phyloP scores from a whole-genome alignment of 1,140 invertebrate species.

The Drosophila neocordata region DNA sequence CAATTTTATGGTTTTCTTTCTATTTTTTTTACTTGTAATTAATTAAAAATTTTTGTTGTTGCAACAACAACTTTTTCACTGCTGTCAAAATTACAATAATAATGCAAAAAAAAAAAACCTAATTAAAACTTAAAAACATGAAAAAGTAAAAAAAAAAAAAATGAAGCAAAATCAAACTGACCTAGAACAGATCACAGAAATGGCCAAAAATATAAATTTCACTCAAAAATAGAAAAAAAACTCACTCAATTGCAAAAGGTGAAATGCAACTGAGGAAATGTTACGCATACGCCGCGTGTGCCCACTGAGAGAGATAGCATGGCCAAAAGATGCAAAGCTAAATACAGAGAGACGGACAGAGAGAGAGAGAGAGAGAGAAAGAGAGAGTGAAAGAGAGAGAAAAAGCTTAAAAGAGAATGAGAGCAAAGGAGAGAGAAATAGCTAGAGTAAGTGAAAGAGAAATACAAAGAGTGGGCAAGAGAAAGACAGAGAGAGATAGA shows the following conservation, averaged over 20 bases:
- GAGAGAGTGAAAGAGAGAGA: constrained; percentile 23
- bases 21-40: constrained; percentile 62
- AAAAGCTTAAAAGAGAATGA: background rate
- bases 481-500: constrained; percentile 27
- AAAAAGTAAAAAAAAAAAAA: constrained; percentile 19
- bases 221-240: constrained; percentile 41
- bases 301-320: constrained; percentile 20
- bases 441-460: constrained; percentile 30
- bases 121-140: constrained; percentile 77
- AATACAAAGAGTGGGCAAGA: background rate
- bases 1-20: too few relatives aligned
- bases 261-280: constrained; percentile 63
- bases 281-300: constrained; percentile 73
- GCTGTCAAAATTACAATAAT: constrained; percentile 58
- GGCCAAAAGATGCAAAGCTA: constrained; percentile 20
- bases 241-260: constrained; percentile 26
- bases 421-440: background rate
- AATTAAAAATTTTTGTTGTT: constrained; percentile 73
- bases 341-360: background rate
- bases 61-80: constrained; percentile 47
- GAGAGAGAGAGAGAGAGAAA: constrained; percentile 18
- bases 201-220: constrained; percentile 28
- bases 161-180: constrained; percentile 40
- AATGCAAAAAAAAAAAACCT: constrained; percentile 63
- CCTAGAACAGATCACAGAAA: constrained; percentile 51